Base-by-base conservation (phyloP, 2,888 invertebrate genomes). In the Colostygia pectinataria region DNA sequence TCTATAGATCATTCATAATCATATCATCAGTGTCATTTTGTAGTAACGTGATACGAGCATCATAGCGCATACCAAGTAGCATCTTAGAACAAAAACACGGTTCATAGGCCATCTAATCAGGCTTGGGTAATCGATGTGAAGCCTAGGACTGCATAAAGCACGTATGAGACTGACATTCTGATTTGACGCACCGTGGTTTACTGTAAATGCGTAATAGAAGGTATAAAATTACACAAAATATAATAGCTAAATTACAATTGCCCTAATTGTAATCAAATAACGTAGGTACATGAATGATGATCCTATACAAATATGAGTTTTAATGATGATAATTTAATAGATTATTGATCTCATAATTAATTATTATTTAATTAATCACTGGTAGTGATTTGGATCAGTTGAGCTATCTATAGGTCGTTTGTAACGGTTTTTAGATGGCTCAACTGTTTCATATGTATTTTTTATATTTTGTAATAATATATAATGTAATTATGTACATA, bases 21-120 rank as follows among this genome's bases (percentile, higher is more conserved):
- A 39, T 36, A 40, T 14, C 28, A 38, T 31, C 34, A 45, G 27
- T 43, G 38, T 51, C 31, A 33, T 42, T 41, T 45, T 23, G 12
- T 8, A 25, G 39, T 31, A 37, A 40, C 27, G 23, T 34, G 28
- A 45, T 36, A 15, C 5, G 4, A 20, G 40, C 5, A 47, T 28
- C 25, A 27, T 23, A 12, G 40, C 40, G 45, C 41, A 27, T 10
- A 29, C 40, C 33, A 25, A 14, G 41, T 12, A 38, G 41, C 42
- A 50, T 34, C 39, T 43, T 31, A 44, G 59, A 62, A 71, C 70
- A 75, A 74, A 75, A 75, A 77, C 63, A 40, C 39, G 51, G 77
- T 68, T 68, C 75, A 76, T 62, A 75, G 71, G 71, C 68, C 71
- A 74, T 61, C 53, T 73, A 73, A 79, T 76, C 63, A 74, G 53